Conservation (phyloP, 2,797 vertebrate species). For the Orestias chungarensis region DNA sequence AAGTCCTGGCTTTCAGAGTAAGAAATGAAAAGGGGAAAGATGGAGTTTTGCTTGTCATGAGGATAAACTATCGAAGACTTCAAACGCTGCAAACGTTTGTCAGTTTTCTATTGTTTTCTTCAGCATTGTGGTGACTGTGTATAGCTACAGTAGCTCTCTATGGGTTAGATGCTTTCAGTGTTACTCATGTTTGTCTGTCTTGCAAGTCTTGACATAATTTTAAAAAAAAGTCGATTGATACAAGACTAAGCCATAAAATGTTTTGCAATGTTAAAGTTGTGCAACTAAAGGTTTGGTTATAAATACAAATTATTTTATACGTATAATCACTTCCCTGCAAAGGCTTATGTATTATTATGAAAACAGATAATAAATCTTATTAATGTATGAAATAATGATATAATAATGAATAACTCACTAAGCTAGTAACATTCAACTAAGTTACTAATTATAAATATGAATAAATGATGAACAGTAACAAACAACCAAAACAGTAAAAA, state of each 20-base stretch:
- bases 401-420: no score
- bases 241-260: not conserved
- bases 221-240: not conserved
- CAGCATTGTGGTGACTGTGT: constrained; percentile 12
- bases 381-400: no score
- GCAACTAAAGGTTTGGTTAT: no score
- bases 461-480: no score
- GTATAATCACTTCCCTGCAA: no score
- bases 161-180: constrained; percentile 1
- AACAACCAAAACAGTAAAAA: no score
- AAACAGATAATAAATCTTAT: no score
- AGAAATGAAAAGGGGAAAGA: constrained; percentile 53
- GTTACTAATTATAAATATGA: no score
- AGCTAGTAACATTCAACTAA: no score
- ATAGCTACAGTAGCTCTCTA: constrained; percentile 21
- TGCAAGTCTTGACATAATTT: not conserved
- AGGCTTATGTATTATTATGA: no score
- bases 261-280: no score
- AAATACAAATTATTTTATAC: no score
- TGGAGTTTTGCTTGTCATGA: constrained; percentile 53
- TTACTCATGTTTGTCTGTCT: not conserved
- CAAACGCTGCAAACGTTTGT: not conserved
- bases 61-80: constrained; percentile 42
- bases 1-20: constrained; percentile 73
- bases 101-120: not conserved